A percentile compares a stretch with the other conserved stretches of the same genome.
phyloP scores from a whole-genome alignment of 2,888 invertebrate species.

The Sphaerophoria taeniata region DNA sequence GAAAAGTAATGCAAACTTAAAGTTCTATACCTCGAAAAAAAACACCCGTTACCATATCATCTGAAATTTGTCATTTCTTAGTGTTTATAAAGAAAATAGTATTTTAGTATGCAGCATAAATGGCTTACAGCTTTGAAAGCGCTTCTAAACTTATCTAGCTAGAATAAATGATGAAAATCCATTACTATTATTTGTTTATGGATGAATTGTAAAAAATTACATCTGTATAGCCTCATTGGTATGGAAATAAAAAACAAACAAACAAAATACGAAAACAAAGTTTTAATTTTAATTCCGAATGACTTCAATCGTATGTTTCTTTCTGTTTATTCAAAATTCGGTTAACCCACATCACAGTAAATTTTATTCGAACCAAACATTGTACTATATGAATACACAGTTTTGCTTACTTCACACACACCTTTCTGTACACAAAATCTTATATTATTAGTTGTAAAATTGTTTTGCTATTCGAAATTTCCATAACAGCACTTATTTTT shows the following conservation, averaged over 20 bases:
- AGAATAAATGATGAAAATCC: constrained; percentile 48
- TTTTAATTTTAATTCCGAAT: constrained; percentile 59
- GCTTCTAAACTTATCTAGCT: constrained; percentile 47
- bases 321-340: constrained; percentile 30
- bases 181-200: constrained; percentile 42
- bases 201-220: constrained; percentile 48
- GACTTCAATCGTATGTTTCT: constrained; percentile 36
- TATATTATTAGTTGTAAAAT: not conserved
- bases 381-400: constrained; percentile 41
- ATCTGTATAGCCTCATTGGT: constrained; percentile 74
- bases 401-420: constrained; percentile 27
- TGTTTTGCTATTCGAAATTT: constrained; percentile 30
- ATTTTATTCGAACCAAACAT: constrained; percentile 39
- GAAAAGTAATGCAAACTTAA: too few relatives aligned
- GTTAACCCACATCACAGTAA: constrained; percentile 38
- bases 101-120: constrained; percentile 68
- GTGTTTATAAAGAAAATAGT: not conserved
- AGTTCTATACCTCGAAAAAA: too few relatives aligned
- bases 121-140: constrained; percentile 60
- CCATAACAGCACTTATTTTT: constrained; percentile 60
- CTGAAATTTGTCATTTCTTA: not conserved
- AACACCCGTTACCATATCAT: too few relatives aligned
- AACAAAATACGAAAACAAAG: constrained; percentile 49
- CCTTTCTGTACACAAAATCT: constrained; percentile 18
- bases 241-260: not conserved